Conservation (phyloP, 2,797 vertebrate genomes). For the Telmatherina bonti region DNA sequence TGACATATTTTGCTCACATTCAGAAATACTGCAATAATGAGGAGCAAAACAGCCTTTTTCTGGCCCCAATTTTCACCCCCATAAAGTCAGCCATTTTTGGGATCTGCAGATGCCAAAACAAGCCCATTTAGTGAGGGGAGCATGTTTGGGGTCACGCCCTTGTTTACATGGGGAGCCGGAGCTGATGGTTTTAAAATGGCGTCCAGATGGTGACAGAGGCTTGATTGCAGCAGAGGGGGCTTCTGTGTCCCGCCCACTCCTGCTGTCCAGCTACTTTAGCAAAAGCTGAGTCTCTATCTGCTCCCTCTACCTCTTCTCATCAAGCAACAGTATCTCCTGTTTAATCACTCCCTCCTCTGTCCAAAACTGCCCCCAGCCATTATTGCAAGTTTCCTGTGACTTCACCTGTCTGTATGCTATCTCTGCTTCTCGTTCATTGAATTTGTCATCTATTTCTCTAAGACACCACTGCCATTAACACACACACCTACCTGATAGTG, state of each 20-base stretch:
- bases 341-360: constrained; percentile 47
- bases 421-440: constrained; percentile 43
- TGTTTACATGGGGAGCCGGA: constrained; percentile 79
- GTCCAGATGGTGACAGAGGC: constrained; percentile 82
- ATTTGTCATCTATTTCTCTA: constrained; percentile 34
- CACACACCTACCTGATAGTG: constrained; percentile 41
- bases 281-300: constrained; percentile 60
- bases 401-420: constrained; percentile 40
- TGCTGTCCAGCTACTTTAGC: constrained; percentile 76
- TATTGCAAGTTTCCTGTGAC: constrained; percentile 42
- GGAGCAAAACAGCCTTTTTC: constrained; percentile 47
- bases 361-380: constrained; percentile 22
- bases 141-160: constrained; percentile 80
- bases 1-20: constrained; percentile 39
- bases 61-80: constrained; percentile 54
- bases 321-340: constrained; percentile 31
- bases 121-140: constrained; percentile 75
- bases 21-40: constrained; percentile 45
- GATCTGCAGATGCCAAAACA: constrained; percentile 74
- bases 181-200: constrained; percentile 85
- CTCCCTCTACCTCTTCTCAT: constrained; percentile 46
- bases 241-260: constrained; percentile 71
- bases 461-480: constrained; percentile 23
- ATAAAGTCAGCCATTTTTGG: constrained; percentile 77
- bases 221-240: constrained; percentile 78